Evolutionary conservation across 2,888 invertebrate species (phyloP).

Genomic region (Dinocampus coccinellae): DNA sequence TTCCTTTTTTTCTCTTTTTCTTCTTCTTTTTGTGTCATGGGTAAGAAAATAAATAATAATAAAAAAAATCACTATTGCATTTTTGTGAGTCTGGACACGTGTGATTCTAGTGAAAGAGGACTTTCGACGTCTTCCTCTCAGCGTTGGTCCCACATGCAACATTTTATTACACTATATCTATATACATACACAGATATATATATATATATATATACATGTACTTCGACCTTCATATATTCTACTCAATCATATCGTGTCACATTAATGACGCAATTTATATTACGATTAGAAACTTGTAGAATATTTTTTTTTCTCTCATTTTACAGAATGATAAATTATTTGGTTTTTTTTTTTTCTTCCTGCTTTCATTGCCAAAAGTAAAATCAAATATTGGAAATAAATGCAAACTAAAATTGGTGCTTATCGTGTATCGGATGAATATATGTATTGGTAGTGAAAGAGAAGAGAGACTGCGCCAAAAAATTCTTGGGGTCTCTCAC

Average conservation of each 20-base stretch:
- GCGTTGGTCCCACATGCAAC: slow-evolving; percentile 52
- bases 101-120: slow-evolving; percentile 51
- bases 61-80: slow-evolving; percentile 48
- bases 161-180: slow-evolving; percentile 29
- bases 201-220: not conserved
- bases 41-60: slow-evolving; percentile 28
- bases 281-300: not conserved
- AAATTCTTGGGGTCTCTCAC: not conserved
- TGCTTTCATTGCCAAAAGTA: too few species aligned
- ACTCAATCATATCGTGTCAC: not conserved
- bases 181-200: not conserved
- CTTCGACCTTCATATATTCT: slow-evolving; percentile 15
- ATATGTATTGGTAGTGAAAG: not conserved
- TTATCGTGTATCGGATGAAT: not conserved
- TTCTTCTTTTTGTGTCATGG: slow-evolving; percentile 24
- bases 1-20: slow-evolving; percentile 35
- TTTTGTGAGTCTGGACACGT: slow-evolving; percentile 64
- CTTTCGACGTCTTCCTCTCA: slow-evolving; percentile 44
- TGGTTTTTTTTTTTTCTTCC: too few species aligned
- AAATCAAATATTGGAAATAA: not conserved
- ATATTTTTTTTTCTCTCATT: not conserved
- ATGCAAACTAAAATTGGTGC: not conserved
- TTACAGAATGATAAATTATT: not conserved
- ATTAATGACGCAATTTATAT: not conserved
- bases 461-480: not conserved